phyloP scores from a whole-genome alignment of 2,797 vertebrate genomes.

The Thaleichthys pacificus region DNA sequence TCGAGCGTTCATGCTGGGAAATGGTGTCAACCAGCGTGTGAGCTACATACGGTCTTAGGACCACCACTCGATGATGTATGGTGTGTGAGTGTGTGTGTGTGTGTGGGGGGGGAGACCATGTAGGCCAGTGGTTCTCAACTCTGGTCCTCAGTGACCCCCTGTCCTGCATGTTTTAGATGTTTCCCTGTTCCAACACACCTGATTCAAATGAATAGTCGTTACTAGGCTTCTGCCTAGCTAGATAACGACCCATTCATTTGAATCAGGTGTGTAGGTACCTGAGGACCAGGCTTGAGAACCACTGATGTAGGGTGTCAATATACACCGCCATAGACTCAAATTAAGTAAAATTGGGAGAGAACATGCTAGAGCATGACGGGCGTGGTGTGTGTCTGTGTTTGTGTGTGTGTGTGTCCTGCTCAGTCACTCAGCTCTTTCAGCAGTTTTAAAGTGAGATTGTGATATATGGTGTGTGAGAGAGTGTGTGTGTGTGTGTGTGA shows the following conservation, averaged over 20 bases:
- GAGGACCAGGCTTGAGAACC: no score
- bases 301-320: background rate
- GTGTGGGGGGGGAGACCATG: slow-evolving; percentile 2
- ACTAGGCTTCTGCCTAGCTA: no score
- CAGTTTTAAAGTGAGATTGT: slow-evolving; percentile 44
- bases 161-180: no score
- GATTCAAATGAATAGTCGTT: no score
- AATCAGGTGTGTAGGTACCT: no score
- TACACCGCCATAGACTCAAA: slow-evolving; percentile 37
- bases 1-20: slow-evolving; percentile 44
- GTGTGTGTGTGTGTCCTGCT: slow-evolving; percentile 33
- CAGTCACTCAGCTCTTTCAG: slow-evolving; percentile 46
- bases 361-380: slow-evolving; percentile 58
- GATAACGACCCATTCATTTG: no score
- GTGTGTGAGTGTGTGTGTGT: slow-evolving; percentile 14
- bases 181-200: background rate
- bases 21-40: slow-evolving; percentile 29
- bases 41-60: no score
- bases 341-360: slow-evolving; percentile 21
- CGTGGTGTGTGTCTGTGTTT: slow-evolving; percentile 24
- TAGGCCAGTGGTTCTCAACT: no score
- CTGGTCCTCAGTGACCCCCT: no score
- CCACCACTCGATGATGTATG: background rate
- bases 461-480: slow-evolving; percentile 44
- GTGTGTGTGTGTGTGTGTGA: background rate